Percentiles rank a stretch among this genome's conserved stretches.
Conservation (phyloP, 2,797 vertebrate genomes). For the Cryptoprocta ferox region DNA sequence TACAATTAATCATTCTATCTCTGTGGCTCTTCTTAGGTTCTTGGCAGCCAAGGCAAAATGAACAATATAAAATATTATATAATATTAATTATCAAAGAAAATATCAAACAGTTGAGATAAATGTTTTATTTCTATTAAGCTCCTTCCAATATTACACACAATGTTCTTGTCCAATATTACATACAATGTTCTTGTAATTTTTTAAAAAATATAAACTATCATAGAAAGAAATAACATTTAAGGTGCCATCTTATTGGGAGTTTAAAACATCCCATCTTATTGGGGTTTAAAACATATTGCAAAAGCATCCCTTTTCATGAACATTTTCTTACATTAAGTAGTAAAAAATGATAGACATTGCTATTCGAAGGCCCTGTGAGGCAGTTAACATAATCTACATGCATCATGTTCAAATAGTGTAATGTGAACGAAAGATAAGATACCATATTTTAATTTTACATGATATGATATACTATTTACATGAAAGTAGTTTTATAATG, state of each 20-base stretch:
- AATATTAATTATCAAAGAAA: neutral
- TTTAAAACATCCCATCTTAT: neutral
- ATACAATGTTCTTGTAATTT: neutral
- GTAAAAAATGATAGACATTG: neutral
- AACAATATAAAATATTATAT: neutral
- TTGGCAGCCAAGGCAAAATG: slow-evolving; percentile 5
- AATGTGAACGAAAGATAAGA: neutral
- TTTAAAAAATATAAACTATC: neutral
- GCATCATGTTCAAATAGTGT: neutral
- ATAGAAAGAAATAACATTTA: neutral
- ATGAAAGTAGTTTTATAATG: neutral
- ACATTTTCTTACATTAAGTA: neutral
- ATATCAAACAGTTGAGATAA: neutral
- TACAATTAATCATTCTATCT: neutral
- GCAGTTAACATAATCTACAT: neutral
- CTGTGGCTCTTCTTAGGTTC: neutral
- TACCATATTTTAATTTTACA: neutral
- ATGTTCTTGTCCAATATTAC: neutral
- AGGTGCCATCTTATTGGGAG: neutral
- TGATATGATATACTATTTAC: neutral
- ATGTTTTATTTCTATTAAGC: neutral
- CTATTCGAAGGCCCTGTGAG: neutral
- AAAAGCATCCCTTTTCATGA: neutral
- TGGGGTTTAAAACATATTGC: neutral
- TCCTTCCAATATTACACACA: neutral